These are phyloP conservation scores for Lithophane semibrunnea DNA, from an alignment of 2,888 invertebrate genomes.

Conservation along the genomic window DNA sequence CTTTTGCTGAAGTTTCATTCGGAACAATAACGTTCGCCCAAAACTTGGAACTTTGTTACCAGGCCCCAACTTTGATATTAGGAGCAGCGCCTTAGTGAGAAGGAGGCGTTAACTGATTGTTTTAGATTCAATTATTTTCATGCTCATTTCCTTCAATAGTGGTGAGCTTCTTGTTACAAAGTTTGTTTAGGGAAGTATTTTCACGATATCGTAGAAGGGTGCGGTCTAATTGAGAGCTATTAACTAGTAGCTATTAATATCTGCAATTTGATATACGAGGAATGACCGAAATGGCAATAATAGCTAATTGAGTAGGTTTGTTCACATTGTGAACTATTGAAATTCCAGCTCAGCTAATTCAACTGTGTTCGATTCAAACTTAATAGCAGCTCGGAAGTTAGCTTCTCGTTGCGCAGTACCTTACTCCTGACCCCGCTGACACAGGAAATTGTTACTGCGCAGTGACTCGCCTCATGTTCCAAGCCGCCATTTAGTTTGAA, in stretches of 20 bases:
- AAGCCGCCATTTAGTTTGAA: no score
- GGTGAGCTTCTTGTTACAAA: background rate
- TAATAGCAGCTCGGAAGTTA: no score
- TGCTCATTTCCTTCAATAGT: slow-evolving; percentile 11
- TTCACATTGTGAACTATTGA: no score
- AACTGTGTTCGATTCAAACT: background rate
- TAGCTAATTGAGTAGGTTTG: no score
- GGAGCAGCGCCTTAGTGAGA: slow-evolving; percentile 29
- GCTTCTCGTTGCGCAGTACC: no score
- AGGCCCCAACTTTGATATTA: slow-evolving; percentile 57
- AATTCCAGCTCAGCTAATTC: background rate
- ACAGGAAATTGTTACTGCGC: no score
- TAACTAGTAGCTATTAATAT: background rate
- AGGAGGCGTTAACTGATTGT: slow-evolving; percentile 45
- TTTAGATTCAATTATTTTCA: slow-evolving; percentile 43
- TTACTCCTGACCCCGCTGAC: no score
- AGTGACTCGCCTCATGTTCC: no score
- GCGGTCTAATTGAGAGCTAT: background rate
- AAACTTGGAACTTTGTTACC: slow-evolving; percentile 56
- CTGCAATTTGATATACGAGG: no score
- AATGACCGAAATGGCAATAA: no score
- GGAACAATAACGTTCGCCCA: slow-evolving; percentile 52
- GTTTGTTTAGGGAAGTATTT: slow-evolving; percentile 11
- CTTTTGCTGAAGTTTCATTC: slow-evolving; percentile 58
- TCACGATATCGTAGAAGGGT: background rate